A percentile compares a stretch with the other conserved stretches of the same genome.
These are phyloP conservation scores for Orestias chungarensis DNA, from an alignment of 2,797 vertebrate genomes.

Conservation along the genomic window DNA sequence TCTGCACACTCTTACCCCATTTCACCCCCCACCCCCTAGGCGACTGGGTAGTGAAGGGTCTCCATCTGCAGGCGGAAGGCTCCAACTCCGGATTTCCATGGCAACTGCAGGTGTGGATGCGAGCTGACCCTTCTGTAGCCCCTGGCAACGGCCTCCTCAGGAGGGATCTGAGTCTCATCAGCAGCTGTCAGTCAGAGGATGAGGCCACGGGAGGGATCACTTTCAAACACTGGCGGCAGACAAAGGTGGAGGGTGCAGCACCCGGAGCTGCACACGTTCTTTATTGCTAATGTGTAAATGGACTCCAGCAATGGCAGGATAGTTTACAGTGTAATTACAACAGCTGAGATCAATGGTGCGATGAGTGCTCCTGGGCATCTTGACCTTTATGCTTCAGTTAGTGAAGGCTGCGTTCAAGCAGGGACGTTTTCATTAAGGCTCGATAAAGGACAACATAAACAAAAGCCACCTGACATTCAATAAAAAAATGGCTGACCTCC, in stretches of 20 bases:
- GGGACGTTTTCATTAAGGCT: not conserved
- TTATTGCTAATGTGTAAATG: constrained; percentile 22
- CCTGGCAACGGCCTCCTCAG: constrained; percentile 71
- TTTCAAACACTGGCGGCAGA: constrained; percentile 3
- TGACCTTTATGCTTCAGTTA: constrained; percentile 8
- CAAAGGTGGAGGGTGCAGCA: not conserved
- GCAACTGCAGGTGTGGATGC: constrained; percentile 69
- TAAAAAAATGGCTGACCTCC: not conserved
- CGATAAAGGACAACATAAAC: not conserved
- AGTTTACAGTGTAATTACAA: constrained; percentile 16
- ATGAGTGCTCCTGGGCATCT: not conserved
- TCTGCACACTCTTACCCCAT: not conserved
- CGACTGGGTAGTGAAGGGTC: constrained; percentile 43
- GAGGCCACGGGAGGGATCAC: constrained; percentile 18
- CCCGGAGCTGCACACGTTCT: constrained; percentile 1
- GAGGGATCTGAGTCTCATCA: constrained; percentile 32
- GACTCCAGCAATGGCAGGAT: not conserved
- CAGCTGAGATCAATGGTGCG: constrained; percentile 15
- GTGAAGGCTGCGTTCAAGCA: not conserved
- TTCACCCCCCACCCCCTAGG: constrained; percentile 1
- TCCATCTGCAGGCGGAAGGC: constrained; percentile 75
- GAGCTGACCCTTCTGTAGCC: constrained; percentile 44
- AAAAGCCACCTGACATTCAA: not conserved
- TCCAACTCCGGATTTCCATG: constrained; percentile 73
- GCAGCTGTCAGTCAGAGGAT: constrained; percentile 56